A percentile compares a stretch with the other conserved stretches of the same genome.
phyloP scores from a whole-genome alignment of 2,797 vertebrate species.

The Potorous gilbertii region DNA sequence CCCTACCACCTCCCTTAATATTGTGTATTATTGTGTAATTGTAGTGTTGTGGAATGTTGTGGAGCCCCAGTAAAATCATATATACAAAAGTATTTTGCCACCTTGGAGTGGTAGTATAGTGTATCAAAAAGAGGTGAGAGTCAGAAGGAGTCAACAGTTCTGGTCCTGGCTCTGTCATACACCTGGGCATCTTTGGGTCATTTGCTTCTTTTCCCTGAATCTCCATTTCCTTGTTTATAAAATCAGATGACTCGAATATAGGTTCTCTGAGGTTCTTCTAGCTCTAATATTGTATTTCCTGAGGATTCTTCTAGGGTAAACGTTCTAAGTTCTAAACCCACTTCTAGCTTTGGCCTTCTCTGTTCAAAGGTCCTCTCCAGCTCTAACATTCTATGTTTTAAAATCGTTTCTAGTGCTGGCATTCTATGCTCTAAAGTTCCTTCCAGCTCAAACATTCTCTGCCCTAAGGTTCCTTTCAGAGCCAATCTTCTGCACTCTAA shows the following conservation, averaged over 20 bases:
- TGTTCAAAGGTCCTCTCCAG: neutral
- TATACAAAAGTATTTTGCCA: neutral
- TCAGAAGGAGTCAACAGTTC: no score
- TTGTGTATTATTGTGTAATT: no score
- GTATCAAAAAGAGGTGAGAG: neutral
- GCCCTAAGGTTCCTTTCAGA: neutral
- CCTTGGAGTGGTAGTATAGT: neutral
- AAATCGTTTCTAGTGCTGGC: neutral
- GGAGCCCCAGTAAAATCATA: neutral
- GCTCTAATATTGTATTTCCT: neutral
- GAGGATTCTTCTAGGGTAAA: neutral
- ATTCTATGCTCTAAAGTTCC: neutral
- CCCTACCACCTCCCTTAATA: neutral
- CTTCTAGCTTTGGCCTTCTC: neutral
- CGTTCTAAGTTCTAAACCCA: neutral
- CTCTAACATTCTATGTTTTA: neutral
- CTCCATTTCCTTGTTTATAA: neutral
- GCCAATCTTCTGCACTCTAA: neutral
- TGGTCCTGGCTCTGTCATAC: neutral
- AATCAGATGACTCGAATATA: neutral
- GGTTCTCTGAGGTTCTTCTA: neutral
- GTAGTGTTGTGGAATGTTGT: neutral
- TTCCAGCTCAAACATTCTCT: slow-evolving; percentile 34
- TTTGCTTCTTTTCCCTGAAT: neutral
- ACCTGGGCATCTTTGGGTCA: neutral